phyloP scores from a whole-genome alignment of 2,113 vertebrate genomes.

The Pelvicachromis taeniatus region DNA sequence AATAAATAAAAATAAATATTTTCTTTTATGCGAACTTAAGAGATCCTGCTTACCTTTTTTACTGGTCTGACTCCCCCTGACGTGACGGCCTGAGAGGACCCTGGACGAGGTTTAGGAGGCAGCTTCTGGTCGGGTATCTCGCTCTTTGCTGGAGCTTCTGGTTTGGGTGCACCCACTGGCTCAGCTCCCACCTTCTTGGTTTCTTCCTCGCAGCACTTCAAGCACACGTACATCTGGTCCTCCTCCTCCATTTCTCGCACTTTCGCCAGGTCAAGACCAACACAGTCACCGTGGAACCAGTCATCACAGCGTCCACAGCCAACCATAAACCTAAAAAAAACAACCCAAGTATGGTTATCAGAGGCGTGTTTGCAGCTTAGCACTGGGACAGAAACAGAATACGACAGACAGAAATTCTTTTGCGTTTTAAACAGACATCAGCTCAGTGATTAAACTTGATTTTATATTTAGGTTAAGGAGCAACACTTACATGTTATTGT shows the following conservation, averaged over 20 bases:
- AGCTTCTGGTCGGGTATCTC: slow-evolving; percentile 74
- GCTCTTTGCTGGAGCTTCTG: slow-evolving; percentile 64
- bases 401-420: neutral
- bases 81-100: slow-evolving; percentile 64
- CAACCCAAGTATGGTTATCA: neutral
- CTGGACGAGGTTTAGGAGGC: slow-evolving; percentile 69
- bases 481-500: slow-evolving; percentile 84
- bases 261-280: slow-evolving; percentile 90
- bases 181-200: slow-evolving; percentile 77
- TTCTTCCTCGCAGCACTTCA: slow-evolving; percentile 93
- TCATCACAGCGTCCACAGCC: slow-evolving; percentile 96
- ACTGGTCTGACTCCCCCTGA: slow-evolving; percentile 80
- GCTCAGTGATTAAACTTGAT: neutral
- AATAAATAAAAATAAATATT: neutral
- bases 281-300: slow-evolving; percentile 98
- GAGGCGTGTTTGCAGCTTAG: neutral
- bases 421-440: neutral
- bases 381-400: neutral
- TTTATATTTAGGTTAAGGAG: neutral
- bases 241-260: slow-evolving; percentile 94
- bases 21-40: neutral
- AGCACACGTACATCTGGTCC: slow-evolving; percentile 95
- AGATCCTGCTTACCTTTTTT: slow-evolving; percentile 75
- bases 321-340: slow-evolving; percentile 89
- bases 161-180: slow-evolving; percentile 8